Percentiles rank a stretch among this genome's conserved stretches.
Conservation (phyloP, 2,888 invertebrate species). For the Balanococcus diminutus region DNA sequence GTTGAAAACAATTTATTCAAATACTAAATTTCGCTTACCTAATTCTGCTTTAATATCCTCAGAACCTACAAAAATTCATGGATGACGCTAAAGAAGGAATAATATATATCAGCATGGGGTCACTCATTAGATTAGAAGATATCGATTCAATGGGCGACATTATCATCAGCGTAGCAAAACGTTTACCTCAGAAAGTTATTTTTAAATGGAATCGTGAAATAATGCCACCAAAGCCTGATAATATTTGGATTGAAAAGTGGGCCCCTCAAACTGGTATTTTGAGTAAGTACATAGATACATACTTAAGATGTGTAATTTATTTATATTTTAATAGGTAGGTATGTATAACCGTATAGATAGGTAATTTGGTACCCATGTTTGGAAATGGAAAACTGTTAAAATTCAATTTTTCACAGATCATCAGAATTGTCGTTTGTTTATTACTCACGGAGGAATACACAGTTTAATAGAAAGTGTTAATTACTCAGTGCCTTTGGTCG, state of each 20-base stretch:
- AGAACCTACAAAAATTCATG: conserved; percentile 53
- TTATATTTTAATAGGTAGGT: no score
- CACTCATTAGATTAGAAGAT: conserved; percentile 31
- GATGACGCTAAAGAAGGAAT: conserved; percentile 48
- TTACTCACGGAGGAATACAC: conserved; percentile 56
- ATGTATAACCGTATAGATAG: no score
- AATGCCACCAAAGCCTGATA: conserved; percentile 41
- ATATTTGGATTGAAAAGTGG: conserved; percentile 55
- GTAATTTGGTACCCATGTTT: no score
- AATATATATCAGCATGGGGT: conserved; percentile 55
- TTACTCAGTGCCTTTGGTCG: conserved; percentile 48
- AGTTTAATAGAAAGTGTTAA: conserved; percentile 53
- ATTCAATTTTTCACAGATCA: conserved; percentile 34
- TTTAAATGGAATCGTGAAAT: conserved; percentile 55
- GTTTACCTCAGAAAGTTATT: conserved; percentile 53
- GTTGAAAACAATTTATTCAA: no score
- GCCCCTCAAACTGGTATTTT: conserved; percentile 55
- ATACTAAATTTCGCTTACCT: no score
- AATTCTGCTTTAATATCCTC: no score
- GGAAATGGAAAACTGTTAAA: background rate
- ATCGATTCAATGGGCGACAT: background rate
- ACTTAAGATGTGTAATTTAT: no score
- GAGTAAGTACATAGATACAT: conserved; percentile 6
- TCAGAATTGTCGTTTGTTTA: conserved; percentile 55
- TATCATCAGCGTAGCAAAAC: conserved; percentile 23